Base-by-base conservation (phyloP, 2,797 vertebrate species). In the Cossypha caffra region DNA sequence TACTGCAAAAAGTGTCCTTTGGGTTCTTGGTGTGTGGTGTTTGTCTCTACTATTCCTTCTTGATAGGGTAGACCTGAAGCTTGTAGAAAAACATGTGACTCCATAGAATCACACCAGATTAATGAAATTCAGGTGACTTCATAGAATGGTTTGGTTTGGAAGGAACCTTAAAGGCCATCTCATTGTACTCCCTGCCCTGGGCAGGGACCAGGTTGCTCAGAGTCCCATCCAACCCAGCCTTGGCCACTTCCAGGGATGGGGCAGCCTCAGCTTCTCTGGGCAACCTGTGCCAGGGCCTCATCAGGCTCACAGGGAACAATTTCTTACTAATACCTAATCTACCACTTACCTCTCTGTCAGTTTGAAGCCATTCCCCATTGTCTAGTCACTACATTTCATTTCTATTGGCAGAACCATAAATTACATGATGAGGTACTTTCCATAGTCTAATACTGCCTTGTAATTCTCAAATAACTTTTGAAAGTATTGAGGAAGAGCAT, bases 81-180 rank as follows among this genome's bases (percentile, higher is more conserved):
- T 50, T 24, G 17, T 29, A 67, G 35, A 18, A 90, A 58, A 92
- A 18, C 8, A 1, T 62, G 14, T 38, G 16, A 38, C 64, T 69
- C 31, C 1, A 5, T 33, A 5, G 31, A 40, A 28, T 15, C 4
- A 19, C 4, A 37, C 10, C n/a, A 51, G 61, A 11, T 26, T 13
- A 0, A 6, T 51, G 7, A n/a, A 31, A 16, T 37, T 37, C 6
- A 5, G 23, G 11, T 37, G 23, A 43, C 28, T 28, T 59, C 4
- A 5, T 21, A 19, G 25, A 37, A 28, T 0, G 2, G 9, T 40
- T 47, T 55, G 17, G 4, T 35, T 68, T 55, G n/a, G 42, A 81
- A 69, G n/a, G n/a, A 8, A 21, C 19, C 5, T 25, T 48, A 21
- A 75, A 68, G 26, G 17, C 17, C 9, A 12, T 25, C 5, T n/a